Conservation (phyloP, 2,888 invertebrate genomes). For the Lycocerus yunnanus region DNA sequence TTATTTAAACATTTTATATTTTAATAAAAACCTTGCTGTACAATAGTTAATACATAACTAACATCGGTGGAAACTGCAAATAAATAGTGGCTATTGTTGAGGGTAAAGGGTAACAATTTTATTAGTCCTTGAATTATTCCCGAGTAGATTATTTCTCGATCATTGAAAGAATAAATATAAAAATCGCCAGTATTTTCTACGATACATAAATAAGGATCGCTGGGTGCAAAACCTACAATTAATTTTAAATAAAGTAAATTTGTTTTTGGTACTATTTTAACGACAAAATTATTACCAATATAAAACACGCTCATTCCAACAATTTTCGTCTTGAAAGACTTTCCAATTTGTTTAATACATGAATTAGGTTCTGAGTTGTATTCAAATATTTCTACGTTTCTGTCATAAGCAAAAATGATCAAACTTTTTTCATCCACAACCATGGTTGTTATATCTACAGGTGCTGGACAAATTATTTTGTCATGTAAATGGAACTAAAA, state of each 20-base stretch:
- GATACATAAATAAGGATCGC: constrained; percentile 48
- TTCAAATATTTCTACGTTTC: neutral
- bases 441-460: neutral
- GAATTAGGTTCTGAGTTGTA: neutral
- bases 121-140: constrained; percentile 47
- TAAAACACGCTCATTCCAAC: neutral
- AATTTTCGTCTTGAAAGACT: neutral
- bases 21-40: constrained; percentile 44
- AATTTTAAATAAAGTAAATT: neutral
- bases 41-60: constrained; percentile 46
- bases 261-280: too few relatives aligned
- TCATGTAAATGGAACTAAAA: neutral
- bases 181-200: constrained; percentile 45
- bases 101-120: constrained; percentile 46
- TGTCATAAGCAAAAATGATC: neutral
- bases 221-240: constrained; percentile 44
- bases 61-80: constrained; percentile 45
- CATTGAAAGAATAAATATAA: constrained; percentile 49
- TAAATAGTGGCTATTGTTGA: constrained; percentile 44
- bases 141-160: constrained; percentile 44
- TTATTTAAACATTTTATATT: constrained; percentile 19
- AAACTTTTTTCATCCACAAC: neutral
- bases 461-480: neutral
- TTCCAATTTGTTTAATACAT: neutral
- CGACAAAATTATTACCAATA: neutral